Conservation (phyloP, 2,888 invertebrate species). For the Drosophila hamatofila region DNA sequence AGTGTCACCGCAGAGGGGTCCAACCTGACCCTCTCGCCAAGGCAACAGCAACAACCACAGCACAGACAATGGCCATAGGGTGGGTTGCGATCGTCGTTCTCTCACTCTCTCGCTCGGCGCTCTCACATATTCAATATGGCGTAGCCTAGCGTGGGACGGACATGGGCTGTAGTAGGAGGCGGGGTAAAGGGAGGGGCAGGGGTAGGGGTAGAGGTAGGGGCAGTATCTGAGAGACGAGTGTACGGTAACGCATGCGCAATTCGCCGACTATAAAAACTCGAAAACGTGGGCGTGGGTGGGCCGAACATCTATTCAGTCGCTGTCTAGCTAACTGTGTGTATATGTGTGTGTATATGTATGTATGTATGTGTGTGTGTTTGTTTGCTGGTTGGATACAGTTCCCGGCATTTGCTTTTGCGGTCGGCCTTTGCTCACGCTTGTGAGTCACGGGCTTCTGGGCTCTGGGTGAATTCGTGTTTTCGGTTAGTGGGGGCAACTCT, state of each 20-base stretch:
- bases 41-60: slow-evolving; percentile 18
- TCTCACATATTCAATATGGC: slow-evolving; percentile 48
- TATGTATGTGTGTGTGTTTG: slow-evolving; percentile 8
- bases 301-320: slow-evolving; percentile 31
- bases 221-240: slow-evolving; percentile 6
- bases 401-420: slow-evolving; percentile 52
- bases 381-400: slow-evolving; percentile 36
- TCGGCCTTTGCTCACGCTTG: slow-evolving; percentile 34
- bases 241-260: slow-evolving; percentile 73
- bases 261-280: slow-evolving; percentile 43
- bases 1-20: slow-evolving; percentile 27
- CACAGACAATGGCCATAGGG: slow-evolving; percentile 33
- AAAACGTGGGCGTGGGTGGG: slow-evolving; percentile 66
- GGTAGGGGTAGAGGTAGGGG: neutral
- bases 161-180: neutral
- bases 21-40: slow-evolving; percentile 43
- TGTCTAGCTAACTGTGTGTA: neutral
- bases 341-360: neutral
- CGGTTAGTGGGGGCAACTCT: slow-evolving; percentile 33
- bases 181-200: neutral
- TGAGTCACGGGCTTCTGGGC: slow-evolving; percentile 58
- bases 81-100: slow-evolving; percentile 42
- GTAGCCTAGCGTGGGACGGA: slow-evolving; percentile 58
- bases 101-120: slow-evolving; percentile 23
- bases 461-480: slow-evolving; percentile 28